These are phyloP conservation scores for Hippocampus kuda DNA, from an alignment of 2,797 vertebrate species.

Conservation along the genomic window DNA sequence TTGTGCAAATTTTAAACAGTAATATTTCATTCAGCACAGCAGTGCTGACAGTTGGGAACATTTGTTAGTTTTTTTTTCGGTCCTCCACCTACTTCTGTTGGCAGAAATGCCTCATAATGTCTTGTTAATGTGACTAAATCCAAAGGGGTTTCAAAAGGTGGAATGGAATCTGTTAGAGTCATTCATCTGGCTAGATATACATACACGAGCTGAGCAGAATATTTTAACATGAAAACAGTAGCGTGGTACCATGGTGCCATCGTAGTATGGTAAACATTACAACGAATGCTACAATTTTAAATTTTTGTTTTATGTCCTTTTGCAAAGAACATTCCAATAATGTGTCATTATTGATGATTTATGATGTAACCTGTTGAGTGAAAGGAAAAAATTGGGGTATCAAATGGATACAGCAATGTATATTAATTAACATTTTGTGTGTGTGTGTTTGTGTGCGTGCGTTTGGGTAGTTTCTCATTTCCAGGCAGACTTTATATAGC, in stretches of 20 bases:
- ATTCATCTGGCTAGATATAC: neutral
- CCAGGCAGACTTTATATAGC: too few relatives aligned
- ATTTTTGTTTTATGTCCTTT: neutral
- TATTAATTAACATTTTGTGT: too few relatives aligned
- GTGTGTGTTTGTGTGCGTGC: too few relatives aligned
- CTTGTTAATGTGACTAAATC: neutral
- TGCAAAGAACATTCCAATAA: neutral
- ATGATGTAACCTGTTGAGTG: too few relatives aligned
- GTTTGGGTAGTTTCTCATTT: too few relatives aligned
- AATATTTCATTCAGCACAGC: neutral
- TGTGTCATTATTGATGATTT: too few relatives aligned
- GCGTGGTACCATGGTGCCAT: too few relatives aligned
- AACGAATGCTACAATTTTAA: neutral
- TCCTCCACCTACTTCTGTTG: neutral
- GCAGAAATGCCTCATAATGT: neutral
- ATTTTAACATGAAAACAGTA: neutral
- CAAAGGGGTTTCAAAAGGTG: neutral
- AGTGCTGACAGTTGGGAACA: neutral
- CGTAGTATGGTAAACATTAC: neutral
- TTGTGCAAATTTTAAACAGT: conserved; percentile 1
- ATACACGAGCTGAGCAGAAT: neutral
- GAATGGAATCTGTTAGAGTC: neutral
- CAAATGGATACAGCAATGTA: too few relatives aligned
- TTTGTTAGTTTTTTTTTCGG: neutral
- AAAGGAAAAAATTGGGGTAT: too few relatives aligned